Evolutionary conservation across 2,888 invertebrate species (phyloP).

Genomic region (Podabrus alpinus): DNA sequence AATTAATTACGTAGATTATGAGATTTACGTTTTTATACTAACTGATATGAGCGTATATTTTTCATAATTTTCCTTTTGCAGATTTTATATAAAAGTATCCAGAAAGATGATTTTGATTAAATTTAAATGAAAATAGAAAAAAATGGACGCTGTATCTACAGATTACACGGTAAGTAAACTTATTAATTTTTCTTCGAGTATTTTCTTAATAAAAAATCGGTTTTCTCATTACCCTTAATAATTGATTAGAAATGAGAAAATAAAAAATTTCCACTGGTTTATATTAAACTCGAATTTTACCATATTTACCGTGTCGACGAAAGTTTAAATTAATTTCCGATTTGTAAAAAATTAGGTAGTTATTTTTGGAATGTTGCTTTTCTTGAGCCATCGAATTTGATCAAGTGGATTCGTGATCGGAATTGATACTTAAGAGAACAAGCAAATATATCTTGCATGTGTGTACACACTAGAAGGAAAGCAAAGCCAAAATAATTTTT

Average conservation of each 20-base stretch:
- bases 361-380: background rate
- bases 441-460: background rate
- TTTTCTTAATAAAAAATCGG: background rate
- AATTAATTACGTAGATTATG: background rate
- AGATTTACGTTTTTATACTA: background rate
- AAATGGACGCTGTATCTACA: constrained; percentile 18
- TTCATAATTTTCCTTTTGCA: background rate
- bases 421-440: background rate
- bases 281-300: background rate
- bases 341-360: background rate
- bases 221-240: background rate
- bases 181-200: background rate
- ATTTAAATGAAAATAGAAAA: constrained; percentile 6
- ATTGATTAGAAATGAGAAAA: background rate
- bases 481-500: background rate
- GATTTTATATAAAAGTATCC: background rate
- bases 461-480: background rate
- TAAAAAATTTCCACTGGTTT: background rate
- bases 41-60: background rate
- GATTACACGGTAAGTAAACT: constrained; percentile 17
- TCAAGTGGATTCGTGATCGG: constrained; percentile 12
- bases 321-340: background rate
- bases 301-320: background rate
- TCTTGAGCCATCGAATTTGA: background rate
- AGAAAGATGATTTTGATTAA: constrained; percentile 3